Evolutionary conservation across 2,113 vertebrate genomes (phyloP), one percentile per base, ranked within the genome.

Genomic region (Misgurnus anguillicaudatus): DNA sequence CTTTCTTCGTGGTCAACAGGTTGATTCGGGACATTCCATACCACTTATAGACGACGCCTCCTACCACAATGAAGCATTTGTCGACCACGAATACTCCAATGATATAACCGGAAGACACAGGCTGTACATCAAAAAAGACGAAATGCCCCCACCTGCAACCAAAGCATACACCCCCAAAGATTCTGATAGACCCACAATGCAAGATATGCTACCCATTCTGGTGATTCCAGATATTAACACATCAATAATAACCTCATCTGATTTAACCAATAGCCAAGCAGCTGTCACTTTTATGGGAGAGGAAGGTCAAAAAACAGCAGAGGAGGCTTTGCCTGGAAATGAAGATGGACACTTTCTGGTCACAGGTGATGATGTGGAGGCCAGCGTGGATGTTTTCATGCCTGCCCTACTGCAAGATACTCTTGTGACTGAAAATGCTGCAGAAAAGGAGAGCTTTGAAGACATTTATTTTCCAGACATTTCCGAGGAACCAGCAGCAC

Each of bases 71-170:
- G 68, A 86, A 72, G 85, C 81, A 4, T 84, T 85, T 65, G 53
- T 42, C 1, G 71, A 17, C 24, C 65, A 45, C 6, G 80, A 85
- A 47, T 53, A 21, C 21, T 76, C 83, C 4, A 65, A 45, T 10
- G 78, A 81, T n/a, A 73, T 86, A 11, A 83, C 83, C 0, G 88
- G 88, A 45, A 42, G 75, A 45, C 68, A 81, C 11, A 88, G 88
- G 3, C 42, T 89, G n/a, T 89, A 90, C 80, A 89, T 85, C 36
- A 84, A 84, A 73, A 89, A 42, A 75, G 83, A 79, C 6, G 89
- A 87, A 19, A 64, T 58, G 13, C 53, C 51, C 9, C 42, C 42
- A 19, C 66, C 79, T 9, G 38, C 79, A 31, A n/a, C 55, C 7
- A 38, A 8, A 57, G 60, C 9, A 13, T 69, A 38, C 39, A 8